Base-by-base conservation (phyloP, 2,113 vertebrate genomes). In the Heterotilapia buettikoferi region DNA sequence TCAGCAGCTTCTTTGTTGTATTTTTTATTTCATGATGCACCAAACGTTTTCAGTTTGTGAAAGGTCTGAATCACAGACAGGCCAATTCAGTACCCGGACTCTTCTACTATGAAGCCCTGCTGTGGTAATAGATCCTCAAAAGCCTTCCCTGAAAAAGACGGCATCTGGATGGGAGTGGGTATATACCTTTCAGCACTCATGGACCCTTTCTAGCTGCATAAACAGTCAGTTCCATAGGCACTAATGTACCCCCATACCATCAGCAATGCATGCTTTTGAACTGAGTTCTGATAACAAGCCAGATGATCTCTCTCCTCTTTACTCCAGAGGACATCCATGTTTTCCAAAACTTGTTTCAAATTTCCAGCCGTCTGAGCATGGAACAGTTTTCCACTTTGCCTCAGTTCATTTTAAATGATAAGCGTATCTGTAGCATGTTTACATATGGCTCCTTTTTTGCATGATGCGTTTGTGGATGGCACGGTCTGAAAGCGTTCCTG, bases 71-170 rank as follows among this genome's bases (percentile, higher is more conserved):
- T 3, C 61, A 38, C 21, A 45, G 21, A 24, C 68, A 18, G 13
- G 38, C 12, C 61, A 66, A 66, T 71, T 14, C n/a, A 66, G 59
- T 11, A 56, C 11, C 11, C 2, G 1, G 54, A 56, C 61, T 38
- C 61, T 66, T 43, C 38, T 43, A 45, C 2, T 71, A 71, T 43
- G 38, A 71, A 71, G 66, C 66, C 38, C 21, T 43, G 7, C 7
- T 43, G 38, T 71, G 38, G 38, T 43, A 71, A 43, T 71, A 71
- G 66, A 71, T 16, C 38, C 38, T 45, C 13, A 45, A 73, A 71
- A 66, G 61, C 19, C 31, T 36, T 36, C 31, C 8, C 66, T 66
- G 19, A 66, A 21, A 38, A 66, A 66, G 13, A 43, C 8, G 1
- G 18, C 21, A 0, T 73, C 13, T 73, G 68, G 3, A 10, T 45